Conservation (phyloP, 2,797 vertebrate genomes). For the Oreortyx pictus region DNA sequence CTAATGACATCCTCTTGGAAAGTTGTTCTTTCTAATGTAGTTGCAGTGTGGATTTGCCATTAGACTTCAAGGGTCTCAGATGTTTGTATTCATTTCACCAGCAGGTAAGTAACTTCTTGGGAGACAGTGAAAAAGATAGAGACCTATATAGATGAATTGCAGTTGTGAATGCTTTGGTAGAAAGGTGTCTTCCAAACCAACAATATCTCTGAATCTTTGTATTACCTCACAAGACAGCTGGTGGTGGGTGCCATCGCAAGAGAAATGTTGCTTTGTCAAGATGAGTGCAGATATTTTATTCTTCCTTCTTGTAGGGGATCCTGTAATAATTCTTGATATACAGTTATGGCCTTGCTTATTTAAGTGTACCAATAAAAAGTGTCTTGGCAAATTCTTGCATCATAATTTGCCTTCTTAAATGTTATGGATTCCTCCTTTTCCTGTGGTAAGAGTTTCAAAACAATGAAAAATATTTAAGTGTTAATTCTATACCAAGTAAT, state of each 20-base stretch:
- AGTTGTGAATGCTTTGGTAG: not conserved
- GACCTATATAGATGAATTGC: not conserved
- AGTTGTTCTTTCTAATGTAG: not conserved
- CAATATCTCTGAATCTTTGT: not conserved
- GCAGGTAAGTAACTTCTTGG: not conserved
- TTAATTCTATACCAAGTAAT: not conserved
- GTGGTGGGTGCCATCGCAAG: not conserved
- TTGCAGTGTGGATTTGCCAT: not conserved
- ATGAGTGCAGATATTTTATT: not conserved
- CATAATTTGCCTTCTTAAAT: conserved; percentile 11
- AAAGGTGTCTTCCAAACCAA: not conserved
- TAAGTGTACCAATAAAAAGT: not conserved
- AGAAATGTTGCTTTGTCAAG: not conserved
- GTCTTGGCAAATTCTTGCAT: conserved; percentile 8
- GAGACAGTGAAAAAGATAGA: not conserved
- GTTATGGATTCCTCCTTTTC: conserved; percentile 2
- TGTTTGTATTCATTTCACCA: rapidly evolving
- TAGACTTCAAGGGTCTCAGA: not conserved
- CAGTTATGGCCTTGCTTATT: not conserved
- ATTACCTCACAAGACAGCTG: not conserved
- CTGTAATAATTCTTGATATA: not conserved
- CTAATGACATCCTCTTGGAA: not conserved
- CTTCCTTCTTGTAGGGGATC: not conserved
- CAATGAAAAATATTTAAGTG: no score
- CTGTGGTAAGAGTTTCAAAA: not conserved